Percentiles rank a stretch among this genome's conserved stretches.
Conservation (phyloP, 1,140 invertebrate species). For the Zophobas atratus region DNA sequence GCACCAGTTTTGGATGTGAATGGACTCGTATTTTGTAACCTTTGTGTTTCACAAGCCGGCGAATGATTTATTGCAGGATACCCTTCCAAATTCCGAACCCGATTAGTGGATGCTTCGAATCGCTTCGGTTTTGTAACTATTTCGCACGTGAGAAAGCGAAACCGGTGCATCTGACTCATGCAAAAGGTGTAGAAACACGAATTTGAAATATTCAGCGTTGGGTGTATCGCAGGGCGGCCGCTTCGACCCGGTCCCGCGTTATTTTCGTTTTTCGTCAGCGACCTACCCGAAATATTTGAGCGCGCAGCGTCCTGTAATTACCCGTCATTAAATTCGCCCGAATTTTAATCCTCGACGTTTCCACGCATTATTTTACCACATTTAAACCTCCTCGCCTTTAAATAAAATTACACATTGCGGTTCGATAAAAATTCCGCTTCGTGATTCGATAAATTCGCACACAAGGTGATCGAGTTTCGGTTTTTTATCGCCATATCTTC, state of each 20-base stretch:
- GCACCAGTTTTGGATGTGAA: not conserved
- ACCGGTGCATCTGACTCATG: not conserved
- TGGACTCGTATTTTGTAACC: not conserved
- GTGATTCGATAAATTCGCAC: conserved; percentile 41
- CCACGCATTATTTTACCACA: not conserved
- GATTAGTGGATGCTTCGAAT: not conserved
- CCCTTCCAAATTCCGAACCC: not conserved
- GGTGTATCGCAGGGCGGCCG: too few species aligned
- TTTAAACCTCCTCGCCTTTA: conserved; percentile 3
- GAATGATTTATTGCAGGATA: not conserved
- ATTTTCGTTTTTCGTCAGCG: too few species aligned
- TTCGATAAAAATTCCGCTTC: conserved; percentile 31
- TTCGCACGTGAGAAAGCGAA: too few species aligned
- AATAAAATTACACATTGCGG: conserved; percentile 35
- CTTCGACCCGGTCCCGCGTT: too few species aligned
- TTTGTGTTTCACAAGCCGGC: not conserved
- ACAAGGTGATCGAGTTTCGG: conserved; percentile 34
- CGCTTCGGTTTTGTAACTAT: not conserved
- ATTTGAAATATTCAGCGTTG: too few species aligned
- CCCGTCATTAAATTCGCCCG: too few species aligned
- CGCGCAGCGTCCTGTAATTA: too few species aligned
- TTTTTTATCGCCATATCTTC: conserved; percentile 26
- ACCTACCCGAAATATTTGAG: too few species aligned
- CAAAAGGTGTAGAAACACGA: not conserved
- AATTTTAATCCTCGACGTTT: not conserved